Evolutionary conservation across 2,888 invertebrate species (phyloP).

Genomic region (Tiliacea citrago): DNA sequence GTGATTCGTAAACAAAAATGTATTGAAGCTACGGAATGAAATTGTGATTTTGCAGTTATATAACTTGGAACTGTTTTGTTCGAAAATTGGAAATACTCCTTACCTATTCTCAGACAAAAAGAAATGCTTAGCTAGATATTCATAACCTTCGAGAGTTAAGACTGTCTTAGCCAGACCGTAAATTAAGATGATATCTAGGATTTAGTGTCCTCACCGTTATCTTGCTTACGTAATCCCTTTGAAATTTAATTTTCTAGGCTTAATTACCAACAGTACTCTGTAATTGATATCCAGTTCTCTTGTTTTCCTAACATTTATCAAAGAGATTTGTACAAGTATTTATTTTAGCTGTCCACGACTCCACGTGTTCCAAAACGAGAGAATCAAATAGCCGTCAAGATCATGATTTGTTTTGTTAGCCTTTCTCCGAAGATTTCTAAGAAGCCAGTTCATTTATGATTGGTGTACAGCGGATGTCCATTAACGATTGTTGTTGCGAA

Average conservation of each 20-base stretch:
- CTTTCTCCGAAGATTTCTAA: conserved; percentile 70
- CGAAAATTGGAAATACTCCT: conserved; percentile 7
- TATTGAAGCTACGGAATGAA: conserved; percentile 15
- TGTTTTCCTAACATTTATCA: conserved; percentile 2
- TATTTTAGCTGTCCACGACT: conserved; percentile 33
- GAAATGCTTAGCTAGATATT: not conserved
- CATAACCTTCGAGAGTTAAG: conserved; percentile 11
- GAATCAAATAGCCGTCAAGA: conserved; percentile 47
- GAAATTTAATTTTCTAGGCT: conserved; percentile 25
- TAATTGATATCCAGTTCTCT: conserved; percentile 17
- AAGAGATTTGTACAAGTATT: conserved; percentile 18
- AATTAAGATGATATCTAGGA: conserved; percentile 37
- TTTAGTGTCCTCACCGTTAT: conserved; percentile 17
- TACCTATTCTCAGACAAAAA: not conserved
- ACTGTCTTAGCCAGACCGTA: conserved; percentile 18
- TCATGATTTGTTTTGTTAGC: conserved; percentile 58
- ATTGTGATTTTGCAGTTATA: conserved; percentile 19
- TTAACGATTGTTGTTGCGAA: conserved; percentile 79
- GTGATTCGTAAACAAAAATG: conserved; percentile 16
- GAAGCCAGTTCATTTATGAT: conserved; percentile 72
- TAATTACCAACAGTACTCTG: conserved; percentile 5
- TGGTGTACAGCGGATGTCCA: conserved; percentile 75
- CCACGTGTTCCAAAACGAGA: conserved; percentile 35
- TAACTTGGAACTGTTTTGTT: not conserved
- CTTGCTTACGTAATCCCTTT: conserved; percentile 34